Percentiles rank a stretch among this genome's conserved stretches.
Conservation (phyloP, 2,888 invertebrate genomes). For the Tribolium freemani region DNA sequence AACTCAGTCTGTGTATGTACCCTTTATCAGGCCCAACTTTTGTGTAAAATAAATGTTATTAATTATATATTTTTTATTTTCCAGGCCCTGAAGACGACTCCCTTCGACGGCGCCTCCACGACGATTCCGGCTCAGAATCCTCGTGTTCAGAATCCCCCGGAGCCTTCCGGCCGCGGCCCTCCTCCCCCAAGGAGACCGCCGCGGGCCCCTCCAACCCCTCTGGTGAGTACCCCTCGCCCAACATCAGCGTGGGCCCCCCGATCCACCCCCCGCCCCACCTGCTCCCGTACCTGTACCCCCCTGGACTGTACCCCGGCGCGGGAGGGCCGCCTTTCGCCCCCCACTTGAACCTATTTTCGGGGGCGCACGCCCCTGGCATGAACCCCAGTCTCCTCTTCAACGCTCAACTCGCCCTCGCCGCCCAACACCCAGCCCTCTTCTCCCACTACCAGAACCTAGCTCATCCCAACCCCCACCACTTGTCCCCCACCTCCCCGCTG, state of each 20-base stretch:
- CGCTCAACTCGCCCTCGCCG: constrained; percentile 88
- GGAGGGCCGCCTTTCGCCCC: constrained; percentile 77
- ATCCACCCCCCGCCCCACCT: constrained; percentile 91
- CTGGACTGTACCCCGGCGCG: constrained; percentile 84
- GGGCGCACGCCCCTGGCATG: constrained; percentile 78
- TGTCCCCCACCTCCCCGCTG: constrained; percentile 73
- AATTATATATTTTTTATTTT: no score
- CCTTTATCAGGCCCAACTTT: no score
- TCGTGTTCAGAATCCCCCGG: constrained; percentile 78
- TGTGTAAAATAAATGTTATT: no score
- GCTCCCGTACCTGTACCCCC: constrained; percentile 93
- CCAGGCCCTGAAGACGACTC: constrained; percentile 74
- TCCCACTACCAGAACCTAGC: constrained; percentile 77
- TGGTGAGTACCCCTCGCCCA: constrained; percentile 85
- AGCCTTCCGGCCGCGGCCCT: constrained; percentile 65
- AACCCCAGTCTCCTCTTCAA: constrained; percentile 90
- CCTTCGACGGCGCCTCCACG: constrained; percentile 71
- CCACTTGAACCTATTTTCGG: constrained; percentile 73
- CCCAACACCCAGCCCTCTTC: constrained; percentile 86
- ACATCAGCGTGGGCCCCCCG: constrained; percentile 94
- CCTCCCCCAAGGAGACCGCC: constrained; percentile 67
- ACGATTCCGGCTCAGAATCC: constrained; percentile 81
- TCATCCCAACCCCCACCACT: constrained; percentile 74
- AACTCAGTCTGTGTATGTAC: no score
- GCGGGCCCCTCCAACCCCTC: constrained; percentile 71